Base-by-base conservation (phyloP, 2,888 invertebrate species). In the Rhimphoctona megacephalus region DNA sequence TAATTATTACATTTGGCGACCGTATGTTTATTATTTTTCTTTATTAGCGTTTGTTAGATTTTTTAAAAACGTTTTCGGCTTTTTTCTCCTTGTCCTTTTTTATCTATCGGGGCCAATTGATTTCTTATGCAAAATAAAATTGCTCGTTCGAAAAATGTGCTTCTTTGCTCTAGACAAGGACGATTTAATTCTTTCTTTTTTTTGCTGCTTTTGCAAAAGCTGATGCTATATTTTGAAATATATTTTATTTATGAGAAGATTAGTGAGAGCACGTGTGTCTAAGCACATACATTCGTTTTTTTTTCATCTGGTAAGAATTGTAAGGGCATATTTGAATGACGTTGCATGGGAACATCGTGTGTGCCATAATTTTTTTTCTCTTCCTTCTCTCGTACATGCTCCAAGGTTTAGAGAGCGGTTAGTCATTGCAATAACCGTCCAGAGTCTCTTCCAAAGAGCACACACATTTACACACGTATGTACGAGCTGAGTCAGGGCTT, bases 371-470 rank as follows among this genome's bases (percentile, higher is more conserved):
- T 57, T 81, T 17, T 77, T 77, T 70, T 70, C 22, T 52, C 33
- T 64, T 39, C 52, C 25, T 81, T 66, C 67, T 43, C 43, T 54
- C 30, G 30, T 43, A n/a, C 39, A 36, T 22, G 22, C 57, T 33
- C 81, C 84, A 83, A 86, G 84, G 86, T 78, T 86, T 66, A 14
- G 81, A 74, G 43, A 72, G 76, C 67, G 77, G 86, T 86, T 86
- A 86, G 86, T 86, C 86, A 86, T 84, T 84, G 84, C 78, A 74
- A 78, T 78, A 86, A 81, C 81, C 77, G 83, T 78, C 76, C 52
- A 64, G 46, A 72, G 54, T 19, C 70, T 76, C 83, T 67, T 67
- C 52, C 72, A 81, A 57, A 69, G 30, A 46, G 6, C 8, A 9
- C 33, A 61, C 46, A 57, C 33, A 11, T 49, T 36, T 6, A 43